A percentile compares a stretch with the other conserved stretches of the same genome.
phyloP scores from a whole-genome alignment of 2,888 invertebrate species.

The Sarcophaga subvicina region DNA sequence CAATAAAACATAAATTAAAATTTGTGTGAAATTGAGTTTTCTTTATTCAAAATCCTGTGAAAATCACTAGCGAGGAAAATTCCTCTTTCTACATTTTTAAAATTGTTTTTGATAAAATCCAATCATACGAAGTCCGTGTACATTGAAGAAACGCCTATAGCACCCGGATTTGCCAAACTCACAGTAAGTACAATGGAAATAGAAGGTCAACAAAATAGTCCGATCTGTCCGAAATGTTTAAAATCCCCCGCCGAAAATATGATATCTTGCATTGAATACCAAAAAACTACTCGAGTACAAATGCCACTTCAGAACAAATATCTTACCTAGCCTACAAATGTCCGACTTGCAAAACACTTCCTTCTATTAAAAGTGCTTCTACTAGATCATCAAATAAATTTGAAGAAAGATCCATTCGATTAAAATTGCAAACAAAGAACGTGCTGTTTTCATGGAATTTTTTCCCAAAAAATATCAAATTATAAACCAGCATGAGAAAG shows the following conservation, averaged over 20 bases:
- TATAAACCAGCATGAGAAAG: not conserved
- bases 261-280: not conserved
- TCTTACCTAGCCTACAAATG: not conserved
- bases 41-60: too few species aligned
- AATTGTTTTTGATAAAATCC: conserved; percentile 4
- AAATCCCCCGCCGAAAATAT: not conserved
- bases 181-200: too few species aligned
- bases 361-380: too few species aligned
- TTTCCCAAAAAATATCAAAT: not conserved
- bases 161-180: not conserved
- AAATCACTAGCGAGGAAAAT: too few species aligned
- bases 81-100: not conserved
- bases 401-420: too few species aligned
- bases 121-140: not conserved
- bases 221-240: not conserved
- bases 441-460: conserved; percentile 25
- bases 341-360: too few species aligned
- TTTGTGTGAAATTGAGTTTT: too few species aligned
- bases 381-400: too few species aligned
- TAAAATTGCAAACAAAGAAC: not conserved
- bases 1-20: too few species aligned
- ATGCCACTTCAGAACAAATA: not conserved
- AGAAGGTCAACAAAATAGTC: not conserved
- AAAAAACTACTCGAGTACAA: not conserved
- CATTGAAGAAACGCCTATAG: not conserved